phyloP scores from a whole-genome alignment of 2,797 vertebrate species.

The Masticophis lateralis region DNA sequence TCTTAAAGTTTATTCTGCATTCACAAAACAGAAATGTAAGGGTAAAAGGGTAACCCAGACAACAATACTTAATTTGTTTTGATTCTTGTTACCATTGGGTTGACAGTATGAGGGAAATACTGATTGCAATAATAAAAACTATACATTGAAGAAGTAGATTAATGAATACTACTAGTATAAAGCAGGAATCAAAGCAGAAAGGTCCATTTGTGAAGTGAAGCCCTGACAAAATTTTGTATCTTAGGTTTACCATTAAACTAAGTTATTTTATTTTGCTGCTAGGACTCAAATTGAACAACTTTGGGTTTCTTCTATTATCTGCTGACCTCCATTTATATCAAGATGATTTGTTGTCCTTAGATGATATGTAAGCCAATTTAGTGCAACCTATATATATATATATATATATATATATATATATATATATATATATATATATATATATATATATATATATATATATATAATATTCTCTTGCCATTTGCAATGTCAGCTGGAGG shows the following conservation, averaged over 20 bases:
- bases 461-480: not conserved
- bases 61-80: slow-evolving; percentile 58
- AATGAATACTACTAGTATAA: not conserved
- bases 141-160: slow-evolving; percentile 18
- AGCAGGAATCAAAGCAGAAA: not conserved
- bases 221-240: not conserved
- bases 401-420: too few relatives aligned
- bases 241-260: not conserved
- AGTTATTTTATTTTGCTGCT: not conserved
- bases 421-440: too few relatives aligned
- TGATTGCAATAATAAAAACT: not conserved
- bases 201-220: not conserved
- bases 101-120: slow-evolving; percentile 45
- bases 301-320: not conserved
- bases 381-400: not conserved
- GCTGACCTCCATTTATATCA: not conserved
- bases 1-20: slow-evolving; percentile 42
- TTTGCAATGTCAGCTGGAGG: not conserved
- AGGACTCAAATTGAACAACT: not conserved
- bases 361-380: not conserved
- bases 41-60: slow-evolving; percentile 47
- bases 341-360: not conserved
- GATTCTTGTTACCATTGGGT: slow-evolving; percentile 48
- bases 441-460: not conserved
- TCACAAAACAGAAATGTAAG: slow-evolving; percentile 39